These are phyloP conservation scores for Setophaga petechia DNA, from an alignment of 2,113 vertebrate genomes.

Conservation along the genomic window DNA sequence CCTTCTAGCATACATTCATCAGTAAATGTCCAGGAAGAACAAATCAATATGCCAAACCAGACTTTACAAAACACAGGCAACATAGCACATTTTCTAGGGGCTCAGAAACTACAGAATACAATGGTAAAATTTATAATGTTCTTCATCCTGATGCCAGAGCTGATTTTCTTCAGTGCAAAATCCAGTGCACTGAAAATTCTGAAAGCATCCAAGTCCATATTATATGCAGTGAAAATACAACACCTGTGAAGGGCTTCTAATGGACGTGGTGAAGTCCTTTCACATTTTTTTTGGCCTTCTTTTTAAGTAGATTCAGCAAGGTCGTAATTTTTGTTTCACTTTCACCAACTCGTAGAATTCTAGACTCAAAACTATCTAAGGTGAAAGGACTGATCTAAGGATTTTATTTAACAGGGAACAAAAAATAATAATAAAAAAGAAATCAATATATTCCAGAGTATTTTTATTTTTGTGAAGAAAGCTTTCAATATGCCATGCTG, in stretches of 20 bases:
- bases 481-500: constrained; percentile 3
- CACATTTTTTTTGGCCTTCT: neutral
- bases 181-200: neutral
- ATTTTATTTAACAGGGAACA: constrained; percentile 17
- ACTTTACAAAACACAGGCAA: neutral
- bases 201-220: neutral
- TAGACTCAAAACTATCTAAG: constrained; percentile 15
- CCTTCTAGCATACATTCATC: neutral
- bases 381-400: constrained; percentile 31
- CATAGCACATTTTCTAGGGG: neutral
- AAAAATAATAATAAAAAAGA: neutral
- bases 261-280: neutral
- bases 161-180: neutral
- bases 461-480: constrained; percentile 61
- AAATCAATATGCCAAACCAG: neutral
- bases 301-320: neutral
- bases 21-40: neutral
- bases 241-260: neutral
- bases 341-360: constrained; percentile 23
- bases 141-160: neutral
- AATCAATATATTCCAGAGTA: constrained; percentile 37
- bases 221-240: neutral
- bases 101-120: neutral
- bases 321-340: neutral
- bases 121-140: neutral